Evolutionary conservation across 2,797 vertebrate genomes (phyloP).

Genomic region (Dryobates pubescens): DNA sequence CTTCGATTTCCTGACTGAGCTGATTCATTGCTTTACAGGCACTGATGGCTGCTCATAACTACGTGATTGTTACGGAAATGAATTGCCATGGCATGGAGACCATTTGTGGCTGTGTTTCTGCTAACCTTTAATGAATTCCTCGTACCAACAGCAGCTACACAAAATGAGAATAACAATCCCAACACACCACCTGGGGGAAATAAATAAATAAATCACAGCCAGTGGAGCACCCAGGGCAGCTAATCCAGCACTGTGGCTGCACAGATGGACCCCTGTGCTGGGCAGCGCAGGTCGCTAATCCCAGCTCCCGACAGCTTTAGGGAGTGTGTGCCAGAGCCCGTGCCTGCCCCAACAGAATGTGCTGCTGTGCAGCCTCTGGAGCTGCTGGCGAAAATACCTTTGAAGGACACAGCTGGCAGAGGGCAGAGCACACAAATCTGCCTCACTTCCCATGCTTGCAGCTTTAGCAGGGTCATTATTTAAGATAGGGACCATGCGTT

Average conservation of each 20-base stretch:
- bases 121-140: neutral
- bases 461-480: neutral
- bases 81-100: neutral
- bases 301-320: neutral
- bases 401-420: constrained; percentile 30
- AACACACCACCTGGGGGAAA: neutral
- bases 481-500: neutral
- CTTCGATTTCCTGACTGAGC: neutral
- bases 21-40: neutral
- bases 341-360: rapidly evolving
- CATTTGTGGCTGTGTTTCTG: neutral
- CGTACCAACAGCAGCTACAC: rapidly evolving
- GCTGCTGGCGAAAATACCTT: neutral
- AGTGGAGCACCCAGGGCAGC: rapidly evolving
- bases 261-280: neutral
- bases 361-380: neutral
- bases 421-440: neutral
- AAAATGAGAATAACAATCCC: neutral
- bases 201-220: neutral
- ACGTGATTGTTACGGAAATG: neutral
- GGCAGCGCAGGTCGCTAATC: neutral
- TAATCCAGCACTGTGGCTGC: rapidly evolving
- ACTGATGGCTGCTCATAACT: neutral
- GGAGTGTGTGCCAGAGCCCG: neutral
- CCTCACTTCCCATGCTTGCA: rapidly evolving